phyloP scores from a whole-genome alignment of 2,113 vertebrate species.

The Podiceps cristatus region DNA sequence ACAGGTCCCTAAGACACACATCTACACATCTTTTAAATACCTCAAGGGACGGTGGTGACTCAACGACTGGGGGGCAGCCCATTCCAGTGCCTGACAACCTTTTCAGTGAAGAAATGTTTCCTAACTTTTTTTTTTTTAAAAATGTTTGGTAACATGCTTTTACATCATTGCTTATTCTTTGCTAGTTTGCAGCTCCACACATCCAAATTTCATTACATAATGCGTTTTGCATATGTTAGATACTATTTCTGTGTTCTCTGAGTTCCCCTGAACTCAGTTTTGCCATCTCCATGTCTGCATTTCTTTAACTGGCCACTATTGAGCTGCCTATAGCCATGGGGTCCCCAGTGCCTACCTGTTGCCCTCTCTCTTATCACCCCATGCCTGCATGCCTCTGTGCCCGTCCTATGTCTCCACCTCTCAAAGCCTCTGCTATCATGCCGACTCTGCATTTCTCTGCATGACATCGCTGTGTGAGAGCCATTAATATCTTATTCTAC shows the following conservation, averaged over 20 bases:
- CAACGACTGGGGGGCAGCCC: too few species aligned
- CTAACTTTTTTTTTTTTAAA: too few species aligned
- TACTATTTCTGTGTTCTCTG: not conserved
- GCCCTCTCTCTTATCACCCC: not conserved
- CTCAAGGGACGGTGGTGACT: too few species aligned
- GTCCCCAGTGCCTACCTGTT: not conserved
- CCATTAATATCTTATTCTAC: not conserved
- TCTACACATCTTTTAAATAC: too few species aligned
- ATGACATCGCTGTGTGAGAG: not conserved
- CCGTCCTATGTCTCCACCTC: not conserved
- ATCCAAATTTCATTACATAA: not conserved
- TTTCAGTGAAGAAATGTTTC: too few species aligned
- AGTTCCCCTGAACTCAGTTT: not conserved
- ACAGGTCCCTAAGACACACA: too few species aligned
- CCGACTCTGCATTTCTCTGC: not conserved
- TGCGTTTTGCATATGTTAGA: not conserved
- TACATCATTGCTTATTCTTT: not conserved
- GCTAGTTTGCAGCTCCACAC: not conserved
- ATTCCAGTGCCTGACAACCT: too few species aligned
- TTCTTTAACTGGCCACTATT: not conserved
- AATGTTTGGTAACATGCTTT: not conserved
- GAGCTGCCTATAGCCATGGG: not conserved
- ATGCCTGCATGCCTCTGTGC: not conserved
- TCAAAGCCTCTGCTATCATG: not conserved
- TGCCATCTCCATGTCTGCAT: not conserved